Base-by-base conservation (phyloP, 2,113 vertebrate genomes). In the Laticauda laticaudata region DNA sequence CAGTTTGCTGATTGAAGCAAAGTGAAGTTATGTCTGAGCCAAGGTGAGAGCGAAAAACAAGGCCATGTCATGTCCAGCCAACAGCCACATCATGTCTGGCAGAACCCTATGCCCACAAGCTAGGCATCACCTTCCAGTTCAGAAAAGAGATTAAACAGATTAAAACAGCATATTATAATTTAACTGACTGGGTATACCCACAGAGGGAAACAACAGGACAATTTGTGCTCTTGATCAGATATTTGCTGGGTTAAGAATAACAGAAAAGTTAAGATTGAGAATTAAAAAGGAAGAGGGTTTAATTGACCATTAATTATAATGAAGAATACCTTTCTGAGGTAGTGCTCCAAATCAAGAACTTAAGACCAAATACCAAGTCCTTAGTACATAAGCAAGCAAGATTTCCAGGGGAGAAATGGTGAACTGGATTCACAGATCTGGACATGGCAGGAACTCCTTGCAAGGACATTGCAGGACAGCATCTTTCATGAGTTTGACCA, bases 81-180 rank as follows among this genome's bases (percentile, higher is more conserved):
- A 91, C 45, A 88, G 89, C 57, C 90, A 75, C 61, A 87, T 39
- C 75, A 21, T 86, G 86, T 87, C 34, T 91, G 90, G 90, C 92
- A 93, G 26, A 69, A 86, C 24, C 85, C 15, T 56, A 26, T 26
- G 2, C 87, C 57, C 34, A 10, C 54, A 75, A 88, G 86, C 59
- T 61, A 91, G 61, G 86, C 86, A 93, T 91, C 55, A 69, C 90
- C 61, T 88, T 93, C 51, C 53, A 57, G 10, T 91, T 86, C 90
- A 91, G 92, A 43, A 88, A 56, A 91, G 90, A 91, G 90, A 91
- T 91, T 91, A 87, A 87, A 88, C 92, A 90, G 92, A 93, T 93
- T 90, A 90, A 81, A 90, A 90, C 89, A 87, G 21, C 81, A 93
- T 86, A 85, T 69, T 90, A 53, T 75, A 88, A 91, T 24, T 81